Percentiles rank a stretch among this genome's conserved stretches.
These are phyloP conservation scores for Melanostoma scalare DNA, from an alignment of 2,888 invertebrate species.

Conservation along the genomic window DNA sequence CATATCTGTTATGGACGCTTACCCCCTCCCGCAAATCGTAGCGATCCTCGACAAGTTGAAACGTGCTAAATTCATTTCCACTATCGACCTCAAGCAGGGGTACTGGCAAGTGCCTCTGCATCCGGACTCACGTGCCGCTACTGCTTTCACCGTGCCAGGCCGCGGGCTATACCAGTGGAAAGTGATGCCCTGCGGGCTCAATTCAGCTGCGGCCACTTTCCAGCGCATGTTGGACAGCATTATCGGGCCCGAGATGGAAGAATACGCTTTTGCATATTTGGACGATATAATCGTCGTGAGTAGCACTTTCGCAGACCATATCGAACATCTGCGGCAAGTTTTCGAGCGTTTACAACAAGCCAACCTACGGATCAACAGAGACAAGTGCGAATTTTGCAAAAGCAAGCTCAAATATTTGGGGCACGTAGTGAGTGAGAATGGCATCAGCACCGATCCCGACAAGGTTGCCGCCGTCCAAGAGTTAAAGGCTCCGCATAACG, in stretches of 20 bases:
- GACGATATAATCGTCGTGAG: conserved; percentile 8
- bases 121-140: too few relatives aligned
- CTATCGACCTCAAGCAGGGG: too few relatives aligned
- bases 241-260: neutral
- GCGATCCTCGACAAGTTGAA: conserved; percentile 8
- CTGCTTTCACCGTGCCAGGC: too few relatives aligned
- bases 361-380: neutral
- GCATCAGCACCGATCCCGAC: conserved; percentile 13
- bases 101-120: too few relatives aligned
- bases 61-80: neutral
- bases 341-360: neutral
- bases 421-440: neutral
- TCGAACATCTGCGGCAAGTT: neutral
- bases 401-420: neutral
- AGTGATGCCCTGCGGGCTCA: too few relatives aligned
- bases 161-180: too few relatives aligned
- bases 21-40: neutral
- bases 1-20: neutral
- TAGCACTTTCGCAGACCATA: neutral
- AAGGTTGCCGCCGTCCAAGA: conserved; percentile 13
- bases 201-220: neutral
- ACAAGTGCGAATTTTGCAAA: conserved; percentile 5
- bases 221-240: neutral
- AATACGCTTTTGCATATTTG: neutral
- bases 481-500: neutral